Percentiles rank a stretch among this genome's conserved stretches.
phyloP scores from a whole-genome alignment of 2,888 invertebrate genomes.

The Drosophila meridionalis region DNA sequence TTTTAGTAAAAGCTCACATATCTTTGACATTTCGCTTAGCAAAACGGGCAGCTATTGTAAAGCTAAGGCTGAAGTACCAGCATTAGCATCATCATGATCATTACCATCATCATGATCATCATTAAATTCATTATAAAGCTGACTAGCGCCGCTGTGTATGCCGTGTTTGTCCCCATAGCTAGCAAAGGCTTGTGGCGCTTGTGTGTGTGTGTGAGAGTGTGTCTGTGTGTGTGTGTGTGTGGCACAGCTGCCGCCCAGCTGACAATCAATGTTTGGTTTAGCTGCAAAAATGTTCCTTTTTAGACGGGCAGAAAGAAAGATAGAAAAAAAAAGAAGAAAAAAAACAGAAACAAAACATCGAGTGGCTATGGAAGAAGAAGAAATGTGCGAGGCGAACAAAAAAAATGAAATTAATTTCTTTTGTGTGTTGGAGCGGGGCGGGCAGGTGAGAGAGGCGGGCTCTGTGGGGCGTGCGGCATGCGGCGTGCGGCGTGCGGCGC shows the following conservation, averaged over 20 bases:
- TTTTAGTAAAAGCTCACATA: conserved; percentile 1
- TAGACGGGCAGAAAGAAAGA: conserved; percentile 31
- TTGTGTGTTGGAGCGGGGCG: conserved; percentile 66
- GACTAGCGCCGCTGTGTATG: not conserved
- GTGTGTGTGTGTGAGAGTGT: not conserved
- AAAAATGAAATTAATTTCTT: conserved; percentile 85
- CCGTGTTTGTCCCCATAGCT: conserved; percentile 3
- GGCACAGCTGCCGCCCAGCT: conserved; percentile 50
- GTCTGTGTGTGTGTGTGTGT: not conserved
- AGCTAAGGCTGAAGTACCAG: conserved; percentile 36
- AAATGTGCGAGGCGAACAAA: conserved; percentile 32
- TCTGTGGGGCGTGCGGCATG: too few relatives aligned
- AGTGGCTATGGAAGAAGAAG: conserved; percentile 46
- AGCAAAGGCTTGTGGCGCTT: conserved; percentile 6
- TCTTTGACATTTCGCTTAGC: conserved; percentile 27
- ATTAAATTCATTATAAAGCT: conserved; percentile 16
- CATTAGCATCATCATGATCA: conserved; percentile 10
- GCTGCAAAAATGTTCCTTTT: conserved; percentile 66
- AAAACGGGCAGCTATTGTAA: conserved; percentile 44
- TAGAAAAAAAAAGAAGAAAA: conserved; percentile 28
- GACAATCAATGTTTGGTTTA: conserved; percentile 82
- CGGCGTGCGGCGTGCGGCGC: conserved; percentile 25
- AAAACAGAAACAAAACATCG: conserved; percentile 69
- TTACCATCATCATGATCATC: not conserved
- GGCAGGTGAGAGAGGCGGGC: not conserved